Evolutionary conservation across 2,888 invertebrate genomes (phyloP).

Genomic region (Tetragonisca angustula): DNA sequence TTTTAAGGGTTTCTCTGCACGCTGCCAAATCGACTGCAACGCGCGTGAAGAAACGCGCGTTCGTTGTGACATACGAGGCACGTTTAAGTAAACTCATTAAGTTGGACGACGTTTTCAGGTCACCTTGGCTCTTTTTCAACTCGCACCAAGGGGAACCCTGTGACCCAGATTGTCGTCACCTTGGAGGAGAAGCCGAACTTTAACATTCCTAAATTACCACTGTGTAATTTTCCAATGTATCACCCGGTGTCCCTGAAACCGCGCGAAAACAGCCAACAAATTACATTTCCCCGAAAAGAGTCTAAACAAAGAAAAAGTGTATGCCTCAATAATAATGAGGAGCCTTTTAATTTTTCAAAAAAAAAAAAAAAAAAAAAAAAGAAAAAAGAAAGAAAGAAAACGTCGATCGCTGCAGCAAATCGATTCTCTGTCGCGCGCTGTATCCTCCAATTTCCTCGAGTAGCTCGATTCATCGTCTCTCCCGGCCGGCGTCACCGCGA

Average conservation of each 20-base stretch:
- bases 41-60: neutral
- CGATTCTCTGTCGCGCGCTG: neutral
- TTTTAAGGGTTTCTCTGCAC: neutral
- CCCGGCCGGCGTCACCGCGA: neutral
- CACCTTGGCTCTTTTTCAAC: conserved; percentile 2
- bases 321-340: neutral
- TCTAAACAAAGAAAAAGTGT: neutral
- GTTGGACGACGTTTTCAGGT: neutral
- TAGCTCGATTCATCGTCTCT: neutral
- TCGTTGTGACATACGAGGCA: neutral
- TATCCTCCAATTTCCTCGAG: too few species aligned
- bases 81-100: conserved; percentile 1
- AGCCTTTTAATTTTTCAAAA: neutral
- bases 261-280: neutral
- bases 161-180: neutral
- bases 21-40: neutral
- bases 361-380: neutral
- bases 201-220: neutral
- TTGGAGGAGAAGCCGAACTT: neutral
- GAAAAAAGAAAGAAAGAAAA: too few species aligned
- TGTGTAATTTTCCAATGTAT: neutral
- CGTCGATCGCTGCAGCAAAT: neutral
- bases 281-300: neutral
- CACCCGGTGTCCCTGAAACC: neutral
- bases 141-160: neutral